These are phyloP conservation scores for Andrena bucephala DNA, from an alignment of 2,888 invertebrate species.

Conservation along the genomic window DNA sequence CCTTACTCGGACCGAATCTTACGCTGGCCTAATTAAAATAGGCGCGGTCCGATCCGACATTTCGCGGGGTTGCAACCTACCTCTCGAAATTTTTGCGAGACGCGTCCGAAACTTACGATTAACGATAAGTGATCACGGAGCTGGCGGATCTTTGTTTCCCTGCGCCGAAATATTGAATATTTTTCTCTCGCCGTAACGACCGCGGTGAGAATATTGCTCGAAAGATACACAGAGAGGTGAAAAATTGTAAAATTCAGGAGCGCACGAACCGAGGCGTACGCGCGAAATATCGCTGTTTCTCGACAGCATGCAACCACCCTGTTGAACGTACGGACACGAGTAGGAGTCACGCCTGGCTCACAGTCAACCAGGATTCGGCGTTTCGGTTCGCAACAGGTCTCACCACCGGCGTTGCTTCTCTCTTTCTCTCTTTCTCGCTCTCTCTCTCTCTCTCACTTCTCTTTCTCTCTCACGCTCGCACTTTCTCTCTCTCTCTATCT, in stretches of 20 bases:
- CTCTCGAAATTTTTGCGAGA: no score
- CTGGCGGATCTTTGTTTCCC: not conserved
- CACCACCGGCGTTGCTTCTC: constrained; percentile 67
- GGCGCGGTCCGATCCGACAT: not conserved
- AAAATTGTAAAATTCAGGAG: constrained; percentile 33
- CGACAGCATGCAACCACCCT: constrained; percentile 73
- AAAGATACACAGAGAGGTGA: constrained; percentile 13
- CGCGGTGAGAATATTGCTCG: not conserved
- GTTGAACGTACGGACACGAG: constrained; percentile 74
- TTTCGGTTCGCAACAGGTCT: constrained; percentile 83
- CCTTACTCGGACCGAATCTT: constrained; percentile 9
- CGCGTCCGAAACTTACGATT: not conserved
- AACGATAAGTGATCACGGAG: not conserved
- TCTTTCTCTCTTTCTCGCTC: constrained; percentile 45
- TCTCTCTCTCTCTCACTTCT: constrained; percentile 44
- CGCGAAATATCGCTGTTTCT: constrained; percentile 67
- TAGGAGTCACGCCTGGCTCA: constrained; percentile 77
- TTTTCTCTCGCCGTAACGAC: not conserved
- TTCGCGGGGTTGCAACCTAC: not conserved
- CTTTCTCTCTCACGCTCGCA: constrained; percentile 36
- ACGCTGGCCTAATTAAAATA: constrained; percentile 28
- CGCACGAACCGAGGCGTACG: constrained; percentile 40
- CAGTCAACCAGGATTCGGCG: constrained; percentile 81
- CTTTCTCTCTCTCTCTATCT: constrained; percentile 33
- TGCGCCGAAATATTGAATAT: not conserved